phyloP scores from a whole-genome alignment of 1,140 invertebrate species.

The Diorhabda elongata region DNA sequence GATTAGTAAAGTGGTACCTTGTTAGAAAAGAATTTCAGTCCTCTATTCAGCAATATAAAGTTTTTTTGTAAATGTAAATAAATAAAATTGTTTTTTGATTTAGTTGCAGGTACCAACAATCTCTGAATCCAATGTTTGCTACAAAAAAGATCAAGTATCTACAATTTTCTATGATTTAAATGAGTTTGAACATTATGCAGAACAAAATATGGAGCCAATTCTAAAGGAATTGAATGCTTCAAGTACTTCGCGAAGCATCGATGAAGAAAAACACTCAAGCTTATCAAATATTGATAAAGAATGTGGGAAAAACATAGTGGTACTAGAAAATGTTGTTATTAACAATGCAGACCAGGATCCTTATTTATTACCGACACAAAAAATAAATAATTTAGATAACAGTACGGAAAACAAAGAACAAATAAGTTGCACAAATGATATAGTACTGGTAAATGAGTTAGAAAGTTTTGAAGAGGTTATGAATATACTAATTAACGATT shows the following conservation, averaged over 20 bases:
- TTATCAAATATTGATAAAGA: too few species aligned
- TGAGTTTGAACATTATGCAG: not conserved
- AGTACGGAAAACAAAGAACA: not conserved
- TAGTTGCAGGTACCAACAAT: too few species aligned
- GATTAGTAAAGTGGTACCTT: too few species aligned
- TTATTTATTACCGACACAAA: constrained; percentile 10
- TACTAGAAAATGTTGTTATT: constrained; percentile 6
- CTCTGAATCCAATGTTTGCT: too few species aligned
- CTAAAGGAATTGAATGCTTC: too few species aligned
- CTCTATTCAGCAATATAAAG: too few species aligned
- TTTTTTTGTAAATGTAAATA: too few species aligned
- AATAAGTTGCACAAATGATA: not conserved
- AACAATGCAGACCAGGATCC: constrained; percentile 1
- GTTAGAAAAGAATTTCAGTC: too few species aligned
- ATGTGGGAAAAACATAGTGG: not conserved
- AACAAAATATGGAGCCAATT: not conserved
- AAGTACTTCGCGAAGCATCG: too few species aligned
- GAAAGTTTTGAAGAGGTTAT: not conserved
- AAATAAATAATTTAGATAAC: not conserved
- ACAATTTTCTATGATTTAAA: not conserved
- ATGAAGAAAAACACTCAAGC: too few species aligned
- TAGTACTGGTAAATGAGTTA: not conserved
- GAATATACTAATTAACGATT: not conserved
- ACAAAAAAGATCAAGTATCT: too few species aligned
- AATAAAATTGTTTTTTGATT: too few species aligned